These are phyloP conservation scores for Pseudopleuronectes americanus DNA, from an alignment of 2,797 vertebrate genomes.

Conservation along the genomic window DNA sequence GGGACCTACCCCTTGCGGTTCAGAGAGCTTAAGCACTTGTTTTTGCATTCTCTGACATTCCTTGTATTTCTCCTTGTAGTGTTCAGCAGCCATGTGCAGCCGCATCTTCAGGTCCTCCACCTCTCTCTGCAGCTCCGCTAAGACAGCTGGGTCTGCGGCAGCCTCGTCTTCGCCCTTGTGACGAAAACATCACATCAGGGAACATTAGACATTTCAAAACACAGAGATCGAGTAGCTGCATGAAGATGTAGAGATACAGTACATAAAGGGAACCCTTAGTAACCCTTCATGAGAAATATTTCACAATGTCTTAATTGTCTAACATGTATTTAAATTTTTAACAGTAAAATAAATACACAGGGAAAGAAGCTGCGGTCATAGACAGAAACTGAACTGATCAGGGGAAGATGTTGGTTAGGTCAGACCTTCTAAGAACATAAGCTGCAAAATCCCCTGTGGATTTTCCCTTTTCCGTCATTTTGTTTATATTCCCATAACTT, in stretches of 20 bases:
- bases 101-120: conserved; percentile 98
- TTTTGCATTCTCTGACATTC: conserved; percentile 98
- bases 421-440: background rate
- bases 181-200: conserved; percentile 4
- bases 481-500: background rate
- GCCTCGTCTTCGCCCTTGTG: conserved; percentile 74
- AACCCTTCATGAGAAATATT: too few species aligned
- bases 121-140: conserved; percentile 94
- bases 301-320: too few species aligned
- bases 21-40: conserved; percentile 91
- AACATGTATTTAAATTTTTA: too few species aligned
- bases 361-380: too few species aligned
- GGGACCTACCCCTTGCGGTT: conserved; percentile 89
- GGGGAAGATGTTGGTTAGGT: too few species aligned
- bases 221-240: background rate
- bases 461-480: background rate
- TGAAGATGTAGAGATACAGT: background rate
- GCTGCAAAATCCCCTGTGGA: background rate
- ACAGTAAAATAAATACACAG: background rate
- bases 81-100: conserved; percentile 98
- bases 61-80: conserved; percentile 99
- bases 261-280: too few species aligned
- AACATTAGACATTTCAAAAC: background rate
- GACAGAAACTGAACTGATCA: background rate
- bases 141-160: conserved; percentile 69